Base-by-base conservation (phyloP, 2,113 vertebrate species). In the Psilopsiagon aymara region DNA sequence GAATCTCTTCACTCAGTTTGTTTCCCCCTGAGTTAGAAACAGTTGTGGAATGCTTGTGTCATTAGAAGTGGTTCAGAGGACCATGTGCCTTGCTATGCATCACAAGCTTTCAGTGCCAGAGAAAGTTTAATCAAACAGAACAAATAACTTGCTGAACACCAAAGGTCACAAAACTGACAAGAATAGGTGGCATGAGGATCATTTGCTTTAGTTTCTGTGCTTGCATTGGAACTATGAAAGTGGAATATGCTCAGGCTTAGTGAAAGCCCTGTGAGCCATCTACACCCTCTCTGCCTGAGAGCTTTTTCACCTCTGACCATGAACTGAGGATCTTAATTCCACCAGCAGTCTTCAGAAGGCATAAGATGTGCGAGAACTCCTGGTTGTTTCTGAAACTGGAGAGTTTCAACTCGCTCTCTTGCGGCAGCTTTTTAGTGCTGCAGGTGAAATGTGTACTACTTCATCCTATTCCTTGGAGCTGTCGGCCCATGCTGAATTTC, bases 11-110 rank as follows among this genome's bases (percentile, higher is more conserved):
- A 14, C 19, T 79, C 14, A 29, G 10, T 39, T 55, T 28, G 31
- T 63, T 81, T 52, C 13, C 1, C 6, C 7, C 5, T 2, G 35
- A 20, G 10, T 0, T 44, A 12, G n/a, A 55, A 83, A n/a, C 7
- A 64, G 9, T 1, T 59, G 7, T 31, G 62, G 62, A 46, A 62
- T 14, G 1, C 15, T 53, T 81, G 25, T 60, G 28, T 51, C 1
- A 13, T 37, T 8, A 15, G 15, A 57, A 77, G 6, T 12, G 27
- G 6, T 51, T 35, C 8, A 13, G 16, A 49, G 23, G 2, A 77
- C 17, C 2, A 3, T 46, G 70, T 53, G 74, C 3, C 3, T 82
- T 31, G n/a, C 31, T n/a, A 10, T 43, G 10, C 2, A 11, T 29
- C 1, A 3, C 20, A 27, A 60, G 13, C 17, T n/a, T 75, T 8